Evolutionary conservation across 2,113 vertebrate genomes (phyloP).

Genomic region (Pituophis catenifer): DNA sequence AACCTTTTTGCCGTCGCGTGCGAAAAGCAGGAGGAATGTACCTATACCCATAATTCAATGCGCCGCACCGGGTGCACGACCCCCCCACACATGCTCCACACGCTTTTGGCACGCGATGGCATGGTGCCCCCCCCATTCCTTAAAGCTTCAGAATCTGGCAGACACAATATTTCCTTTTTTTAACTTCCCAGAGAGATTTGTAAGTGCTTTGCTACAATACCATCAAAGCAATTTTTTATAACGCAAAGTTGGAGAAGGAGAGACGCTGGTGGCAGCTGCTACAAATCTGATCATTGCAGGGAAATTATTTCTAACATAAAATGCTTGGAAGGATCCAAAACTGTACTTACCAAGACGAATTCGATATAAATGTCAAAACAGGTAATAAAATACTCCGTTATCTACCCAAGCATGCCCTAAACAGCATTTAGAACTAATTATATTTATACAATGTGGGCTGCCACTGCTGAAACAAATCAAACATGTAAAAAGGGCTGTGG

Average conservation of each 20-base stretch:
- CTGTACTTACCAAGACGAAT: background rate
- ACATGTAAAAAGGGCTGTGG: background rate
- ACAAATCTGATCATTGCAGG: background rate
- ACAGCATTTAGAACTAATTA: background rate
- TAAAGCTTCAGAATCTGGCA: background rate
- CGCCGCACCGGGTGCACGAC: too few relatives aligned
- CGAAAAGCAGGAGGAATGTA: too few relatives aligned
- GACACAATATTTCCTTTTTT: background rate
- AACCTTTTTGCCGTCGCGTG: too few relatives aligned
- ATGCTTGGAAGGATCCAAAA: background rate
- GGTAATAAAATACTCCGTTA: background rate
- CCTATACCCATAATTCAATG: too few relatives aligned
- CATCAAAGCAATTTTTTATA: background rate
- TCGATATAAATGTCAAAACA: background rate
- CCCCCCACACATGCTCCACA: too few relatives aligned
- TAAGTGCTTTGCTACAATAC: background rate
- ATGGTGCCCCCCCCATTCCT: background rate
- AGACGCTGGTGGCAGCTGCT: background rate
- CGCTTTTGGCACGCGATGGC: too few relatives aligned
- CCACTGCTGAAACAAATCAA: background rate
- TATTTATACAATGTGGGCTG: background rate
- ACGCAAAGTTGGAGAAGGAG: background rate
- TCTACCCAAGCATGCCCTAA: background rate
- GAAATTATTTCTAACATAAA: background rate
- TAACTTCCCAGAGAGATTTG: too few relatives aligned